Conservation (phyloP, 2,797 vertebrate genomes). For the Ctenosaura bakeri region DNA sequence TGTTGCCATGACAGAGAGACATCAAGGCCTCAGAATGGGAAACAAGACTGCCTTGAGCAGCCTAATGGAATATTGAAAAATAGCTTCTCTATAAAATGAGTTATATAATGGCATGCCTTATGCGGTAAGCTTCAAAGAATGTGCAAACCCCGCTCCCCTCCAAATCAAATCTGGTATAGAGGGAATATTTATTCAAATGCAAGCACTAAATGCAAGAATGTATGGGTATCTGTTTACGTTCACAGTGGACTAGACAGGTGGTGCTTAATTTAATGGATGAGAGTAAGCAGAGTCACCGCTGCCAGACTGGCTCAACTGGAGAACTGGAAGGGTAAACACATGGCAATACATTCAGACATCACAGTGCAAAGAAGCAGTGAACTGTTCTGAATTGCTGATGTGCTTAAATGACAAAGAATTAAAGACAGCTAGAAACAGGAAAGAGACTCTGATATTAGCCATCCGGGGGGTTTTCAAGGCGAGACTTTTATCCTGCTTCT, state of each 20-base stretch:
- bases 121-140: constrained; percentile 20
- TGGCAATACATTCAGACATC: neutral
- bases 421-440: neutral
- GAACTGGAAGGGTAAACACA: neutral
- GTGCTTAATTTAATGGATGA: constrained; percentile 36
- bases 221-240: constrained; percentile 33
- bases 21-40: constrained; percentile 34
- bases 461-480: neutral
- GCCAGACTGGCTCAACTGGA: constrained; percentile 20
- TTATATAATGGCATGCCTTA: constrained; percentile 15
- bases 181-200: constrained; percentile 17
- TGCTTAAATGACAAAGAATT: neutral
- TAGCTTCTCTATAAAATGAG: constrained; percentile 23
- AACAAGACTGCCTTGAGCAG: constrained; percentile 24
- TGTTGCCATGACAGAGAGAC: constrained; percentile 46
- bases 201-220: constrained; percentile 8
- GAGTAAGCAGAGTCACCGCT: neutral
- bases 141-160: neutral
- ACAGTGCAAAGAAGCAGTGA: neutral
- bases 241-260: constrained; percentile 25
- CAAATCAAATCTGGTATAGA: constrained; percentile 1
- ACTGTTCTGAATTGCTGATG: neutral
- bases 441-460: neutral
- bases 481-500: neutral
- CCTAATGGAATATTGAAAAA: constrained; percentile 28